Percentiles rank a stretch among this genome's conserved stretches.
Conservation (phyloP, 2,888 invertebrate species). For the Lithophane ornitopus region DNA sequence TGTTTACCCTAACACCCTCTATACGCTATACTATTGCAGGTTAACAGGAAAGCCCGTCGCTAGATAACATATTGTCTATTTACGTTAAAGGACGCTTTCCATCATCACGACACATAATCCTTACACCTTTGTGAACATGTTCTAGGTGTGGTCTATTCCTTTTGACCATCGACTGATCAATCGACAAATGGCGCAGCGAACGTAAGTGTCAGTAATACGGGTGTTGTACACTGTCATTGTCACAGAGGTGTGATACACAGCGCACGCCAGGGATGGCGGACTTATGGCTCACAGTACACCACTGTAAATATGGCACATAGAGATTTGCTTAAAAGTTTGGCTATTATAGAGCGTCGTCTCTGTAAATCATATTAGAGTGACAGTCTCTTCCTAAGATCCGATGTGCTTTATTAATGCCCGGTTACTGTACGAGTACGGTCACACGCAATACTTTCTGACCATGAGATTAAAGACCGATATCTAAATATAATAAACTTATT, state of each 20-base stretch:
- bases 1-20: too few relatives aligned
- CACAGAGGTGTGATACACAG: background rate
- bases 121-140: background rate
- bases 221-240: background rate
- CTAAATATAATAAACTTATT: background rate
- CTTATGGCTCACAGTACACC: background rate
- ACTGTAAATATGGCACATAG: background rate
- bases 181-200: background rate
- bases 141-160: background rate
- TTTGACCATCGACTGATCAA: conserved; percentile 6
- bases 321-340: background rate
- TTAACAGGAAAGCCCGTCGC: too few relatives aligned
- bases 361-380: background rate
- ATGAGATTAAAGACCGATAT: background rate
- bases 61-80: too few relatives aligned
- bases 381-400: background rate
- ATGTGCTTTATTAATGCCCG: background rate
- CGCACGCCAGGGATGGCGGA: background rate
- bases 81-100: background rate
- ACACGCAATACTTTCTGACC: background rate
- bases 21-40: too few relatives aligned
- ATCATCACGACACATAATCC: background rate
- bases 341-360: background rate
- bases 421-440: background rate
- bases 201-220: conserved; percentile 9